A percentile compares a stretch with the other conserved stretches of the same genome.
These are phyloP conservation scores for Plebejus melissa DNA, from an alignment of 2,888 invertebrate genomes.

Conservation along the genomic window DNA sequence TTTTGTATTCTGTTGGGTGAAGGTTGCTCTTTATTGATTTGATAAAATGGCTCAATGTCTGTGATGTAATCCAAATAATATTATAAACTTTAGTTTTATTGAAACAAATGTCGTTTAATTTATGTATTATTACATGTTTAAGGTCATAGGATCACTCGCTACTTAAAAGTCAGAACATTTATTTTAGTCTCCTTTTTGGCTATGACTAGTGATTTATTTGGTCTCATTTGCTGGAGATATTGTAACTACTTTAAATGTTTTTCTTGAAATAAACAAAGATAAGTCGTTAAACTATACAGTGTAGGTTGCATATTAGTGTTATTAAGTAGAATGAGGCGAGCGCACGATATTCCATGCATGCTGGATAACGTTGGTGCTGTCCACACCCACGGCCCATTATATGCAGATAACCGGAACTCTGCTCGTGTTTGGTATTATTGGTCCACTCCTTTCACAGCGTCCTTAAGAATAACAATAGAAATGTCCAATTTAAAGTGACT, in stretches of 20 bases:
- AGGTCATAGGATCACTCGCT: neutral
- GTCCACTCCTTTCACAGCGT: constrained; percentile 1
- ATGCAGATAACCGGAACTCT: constrained; percentile 62
- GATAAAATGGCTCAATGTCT: constrained; percentile 12
- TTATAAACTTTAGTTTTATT: neutral
- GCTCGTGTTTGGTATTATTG: constrained; percentile 35
- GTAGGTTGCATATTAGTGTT: constrained; percentile 27
- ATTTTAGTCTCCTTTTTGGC: neutral
- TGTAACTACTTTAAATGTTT: neutral
- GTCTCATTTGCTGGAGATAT: neutral
- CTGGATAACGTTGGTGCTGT: constrained; percentile 53
- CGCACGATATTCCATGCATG: constrained; percentile 44
- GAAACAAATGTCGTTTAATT: neutral
- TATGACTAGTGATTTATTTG: neutral
- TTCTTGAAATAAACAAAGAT: neutral
- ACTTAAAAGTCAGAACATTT: neutral
- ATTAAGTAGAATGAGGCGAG: constrained; percentile 28
- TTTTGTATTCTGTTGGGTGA: neutral
- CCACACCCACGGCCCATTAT: constrained; percentile 68
- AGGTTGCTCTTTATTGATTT: neutral
- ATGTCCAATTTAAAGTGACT: neutral
- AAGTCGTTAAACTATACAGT: neutral
- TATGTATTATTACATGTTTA: neutral
- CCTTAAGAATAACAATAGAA: neutral
- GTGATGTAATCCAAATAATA: neutral